phyloP scores from a whole-genome alignment of 2,888 invertebrate genomes.

The Oxyteleia sp. region DNA sequence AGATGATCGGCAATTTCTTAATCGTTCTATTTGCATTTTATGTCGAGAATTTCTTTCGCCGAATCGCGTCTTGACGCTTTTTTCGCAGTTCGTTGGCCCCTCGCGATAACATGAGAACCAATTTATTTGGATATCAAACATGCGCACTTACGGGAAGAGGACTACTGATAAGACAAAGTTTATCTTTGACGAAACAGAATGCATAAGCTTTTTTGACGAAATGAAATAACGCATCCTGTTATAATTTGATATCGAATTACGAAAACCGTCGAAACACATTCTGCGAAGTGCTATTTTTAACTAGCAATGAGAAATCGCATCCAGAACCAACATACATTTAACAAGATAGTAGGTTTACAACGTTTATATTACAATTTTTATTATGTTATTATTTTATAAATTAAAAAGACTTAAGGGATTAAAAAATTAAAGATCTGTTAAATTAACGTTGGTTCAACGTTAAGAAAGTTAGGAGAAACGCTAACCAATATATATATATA shows the following conservation, averaged over 20 bases:
- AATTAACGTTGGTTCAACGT: too few relatives aligned
- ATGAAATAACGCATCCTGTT: constrained; percentile 66
- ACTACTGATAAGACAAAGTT: constrained; percentile 73
- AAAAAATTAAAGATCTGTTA: too few relatives aligned
- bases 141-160: constrained; percentile 65
- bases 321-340: too few relatives aligned
- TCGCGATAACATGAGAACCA: constrained; percentile 69
- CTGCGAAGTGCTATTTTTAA: constrained; percentile 17
- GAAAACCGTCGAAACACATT: constrained; percentile 30
- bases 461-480: too few relatives aligned
- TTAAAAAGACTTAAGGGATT: too few relatives aligned
- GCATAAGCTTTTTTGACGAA: constrained; percentile 70
- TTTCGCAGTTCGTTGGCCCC: constrained; percentile 65
- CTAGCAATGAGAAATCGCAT: too few relatives aligned
- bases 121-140: constrained; percentile 74
- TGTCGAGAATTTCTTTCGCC: constrained; percentile 37
- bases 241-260: constrained; percentile 61
- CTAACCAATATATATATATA: too few relatives aligned
- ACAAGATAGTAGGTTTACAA: too few relatives aligned
- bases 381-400: too few relatives aligned
- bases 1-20: constrained; percentile 16
- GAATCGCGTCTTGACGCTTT: constrained; percentile 26
- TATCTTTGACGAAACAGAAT: constrained; percentile 70
- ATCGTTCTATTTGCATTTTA: constrained; percentile 31
- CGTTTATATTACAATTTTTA: too few relatives aligned